Evolutionary conservation across 1,140 invertebrate species (phyloP).

Genomic region (Pogonomyrmex barbatus): DNA sequence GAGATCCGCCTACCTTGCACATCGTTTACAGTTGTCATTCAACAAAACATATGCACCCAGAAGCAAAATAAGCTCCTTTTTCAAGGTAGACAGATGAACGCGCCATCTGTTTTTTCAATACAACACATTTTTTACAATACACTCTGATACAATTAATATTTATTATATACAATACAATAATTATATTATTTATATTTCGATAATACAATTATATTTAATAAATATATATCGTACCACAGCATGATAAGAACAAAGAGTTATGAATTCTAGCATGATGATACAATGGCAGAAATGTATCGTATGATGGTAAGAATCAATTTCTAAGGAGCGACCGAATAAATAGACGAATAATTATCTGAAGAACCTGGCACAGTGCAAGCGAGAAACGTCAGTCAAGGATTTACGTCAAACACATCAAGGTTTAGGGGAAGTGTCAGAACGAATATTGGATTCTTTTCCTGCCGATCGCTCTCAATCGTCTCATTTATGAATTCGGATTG

Average conservation of each 20-base stretch:
- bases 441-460: background rate
- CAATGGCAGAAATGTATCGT: background rate
- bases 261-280: background rate
- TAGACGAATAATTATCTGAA: background rate
- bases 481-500: slow-evolving; percentile 33
- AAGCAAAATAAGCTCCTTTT: no score
- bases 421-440: background rate
- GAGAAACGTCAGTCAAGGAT: background rate
- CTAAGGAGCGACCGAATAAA: background rate
- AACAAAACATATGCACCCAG: background rate
- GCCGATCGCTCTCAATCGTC: background rate
- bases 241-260: background rate
- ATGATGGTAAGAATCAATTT: background rate
- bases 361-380: background rate
- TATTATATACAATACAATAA: no score
- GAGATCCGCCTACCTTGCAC: background rate
- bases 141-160: no score
- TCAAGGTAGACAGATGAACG: no score
- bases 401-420: slow-evolving; percentile 4
- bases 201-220: background rate
- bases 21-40: slow-evolving; percentile 36
- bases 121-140: no score
- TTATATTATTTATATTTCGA: no score
- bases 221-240: background rate
- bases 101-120: no score